Evolutionary conservation across 2,113 vertebrate species (phyloP).

Genomic region (Edolisoma coerulescens): DNA sequence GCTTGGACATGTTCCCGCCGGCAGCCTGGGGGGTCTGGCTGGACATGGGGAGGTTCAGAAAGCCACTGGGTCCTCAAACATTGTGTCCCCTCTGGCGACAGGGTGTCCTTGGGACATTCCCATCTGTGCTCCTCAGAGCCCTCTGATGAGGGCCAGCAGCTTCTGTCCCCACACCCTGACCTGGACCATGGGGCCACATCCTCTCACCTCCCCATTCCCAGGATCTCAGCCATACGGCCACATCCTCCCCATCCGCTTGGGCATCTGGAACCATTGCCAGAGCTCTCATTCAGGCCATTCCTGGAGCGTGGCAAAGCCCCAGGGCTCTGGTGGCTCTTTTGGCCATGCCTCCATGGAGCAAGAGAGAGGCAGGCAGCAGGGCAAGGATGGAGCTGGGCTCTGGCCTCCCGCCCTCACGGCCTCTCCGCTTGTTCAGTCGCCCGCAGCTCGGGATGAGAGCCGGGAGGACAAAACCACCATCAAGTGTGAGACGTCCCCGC

Average conservation of each 20-base stretch:
- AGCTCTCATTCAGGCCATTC: conserved; percentile 18
- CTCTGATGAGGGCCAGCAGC: conserved; percentile 3
- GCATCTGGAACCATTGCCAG: conserved; percentile 40
- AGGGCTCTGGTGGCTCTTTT: conserved; percentile 47
- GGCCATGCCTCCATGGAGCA: conserved; percentile 39
- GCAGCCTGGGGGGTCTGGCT: conserved; percentile 31
- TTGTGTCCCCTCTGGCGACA: not conserved
- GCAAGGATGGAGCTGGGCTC: conserved; percentile 32
- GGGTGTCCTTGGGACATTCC: conserved; percentile 29
- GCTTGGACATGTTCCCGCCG: not conserved
- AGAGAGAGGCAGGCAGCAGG: conserved; percentile 67
- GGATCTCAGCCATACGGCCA: not conserved
- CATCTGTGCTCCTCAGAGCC: conserved; percentile 17
- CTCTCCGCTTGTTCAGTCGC: conserved; percentile 80
- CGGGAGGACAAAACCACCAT: conserved; percentile 96
- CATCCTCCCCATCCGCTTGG: not conserved
- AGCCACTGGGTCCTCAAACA: conserved; percentile 9
- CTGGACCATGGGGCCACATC: conserved; percentile 2
- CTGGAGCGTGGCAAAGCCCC: conserved; percentile 31
- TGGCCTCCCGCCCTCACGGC: conserved; percentile 45
- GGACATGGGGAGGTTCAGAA: conserved; percentile 26
- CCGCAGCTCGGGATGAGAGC: conserved; percentile 85
- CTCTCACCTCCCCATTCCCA: not conserved
- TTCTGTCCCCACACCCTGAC: not conserved
- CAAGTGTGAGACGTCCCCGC: conserved; percentile 96